A percentile compares a stretch with the other conserved stretches of the same genome.
Evolutionary conservation across 2,797 vertebrate species (phyloP).

Genomic region (Cossypha polioptera): DNA sequence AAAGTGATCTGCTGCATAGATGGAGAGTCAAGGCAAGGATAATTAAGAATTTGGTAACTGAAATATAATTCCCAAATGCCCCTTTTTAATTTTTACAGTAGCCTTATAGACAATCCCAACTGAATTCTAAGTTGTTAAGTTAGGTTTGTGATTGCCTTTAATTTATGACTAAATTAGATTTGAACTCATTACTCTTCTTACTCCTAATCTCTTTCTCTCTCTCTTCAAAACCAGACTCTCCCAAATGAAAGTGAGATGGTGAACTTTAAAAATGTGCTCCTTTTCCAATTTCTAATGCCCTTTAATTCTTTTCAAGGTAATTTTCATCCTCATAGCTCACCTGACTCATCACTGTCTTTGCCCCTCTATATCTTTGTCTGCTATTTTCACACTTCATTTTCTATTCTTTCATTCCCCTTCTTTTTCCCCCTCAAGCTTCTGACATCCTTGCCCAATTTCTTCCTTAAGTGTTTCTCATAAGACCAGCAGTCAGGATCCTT

Average conservation of each 20-base stretch:
- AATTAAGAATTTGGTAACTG: not conserved
- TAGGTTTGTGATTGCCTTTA: not conserved
- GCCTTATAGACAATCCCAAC: not conserved
- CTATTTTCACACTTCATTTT: constrained; percentile 27
- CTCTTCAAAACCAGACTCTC: not conserved
- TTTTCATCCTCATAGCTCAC: not conserved
- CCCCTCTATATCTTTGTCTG: not conserved
- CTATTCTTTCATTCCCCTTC: not conserved
- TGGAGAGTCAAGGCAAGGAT: not conserved
- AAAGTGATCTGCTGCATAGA: not conserved
- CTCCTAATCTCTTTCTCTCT: not conserved
- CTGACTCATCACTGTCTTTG: not conserved
- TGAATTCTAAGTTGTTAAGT: not conserved
- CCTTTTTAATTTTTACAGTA: not conserved
- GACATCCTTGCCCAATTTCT: not conserved
- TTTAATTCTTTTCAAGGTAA: constrained; percentile 3
- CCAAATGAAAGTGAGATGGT: not conserved
- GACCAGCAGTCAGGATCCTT: not conserved
- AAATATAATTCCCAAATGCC: not conserved
- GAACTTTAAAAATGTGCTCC: not conserved
- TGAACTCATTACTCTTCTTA: not conserved
- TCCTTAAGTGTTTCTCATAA: not conserved
- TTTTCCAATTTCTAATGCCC: not conserved
- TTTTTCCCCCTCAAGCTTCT: not conserved
- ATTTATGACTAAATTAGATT: not conserved